phyloP scores from a whole-genome alignment of 2,797 vertebrate genomes.

The Aplochiton taeniatus region DNA sequence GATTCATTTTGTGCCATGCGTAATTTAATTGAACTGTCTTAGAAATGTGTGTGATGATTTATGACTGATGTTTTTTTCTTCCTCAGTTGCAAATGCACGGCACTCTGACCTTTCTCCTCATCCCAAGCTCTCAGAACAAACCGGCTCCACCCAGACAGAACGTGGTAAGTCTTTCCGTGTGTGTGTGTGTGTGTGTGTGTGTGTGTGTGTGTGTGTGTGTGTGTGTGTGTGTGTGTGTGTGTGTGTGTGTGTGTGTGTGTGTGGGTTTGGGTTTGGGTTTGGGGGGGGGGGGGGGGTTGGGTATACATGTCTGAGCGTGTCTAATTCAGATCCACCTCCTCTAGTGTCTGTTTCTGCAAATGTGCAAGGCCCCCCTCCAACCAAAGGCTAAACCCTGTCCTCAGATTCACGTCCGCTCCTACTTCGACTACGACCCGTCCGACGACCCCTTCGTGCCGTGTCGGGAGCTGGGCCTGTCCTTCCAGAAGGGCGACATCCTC shows the following conservation, averaged over 20 bases:
- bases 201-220: conserved; percentile 26
- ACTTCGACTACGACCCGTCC: conserved; percentile 97
- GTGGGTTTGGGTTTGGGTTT: not conserved
- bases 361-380: too few relatives aligned
- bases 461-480: conserved; percentile 93
- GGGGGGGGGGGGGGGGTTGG: not conserved
- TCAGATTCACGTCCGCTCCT: conserved; percentile 93
- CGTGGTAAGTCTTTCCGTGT: conserved; percentile 82
- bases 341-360: too few relatives aligned
- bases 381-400: conserved; percentile 26
- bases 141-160: conserved; percentile 83
- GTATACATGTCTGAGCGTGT: not conserved
- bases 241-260: not conserved
- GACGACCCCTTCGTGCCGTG: conserved; percentile 97
- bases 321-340: too few relatives aligned
- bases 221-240: conserved; percentile 8
- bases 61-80: conserved; percentile 5
- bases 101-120: conserved; percentile 91
- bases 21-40: not conserved
- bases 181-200: conserved; percentile 10
- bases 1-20: too few relatives aligned
- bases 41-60: not conserved
- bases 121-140: conserved; percentile 89
- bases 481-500: conserved; percentile 98
- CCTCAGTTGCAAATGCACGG: conserved; percentile 94